These are phyloP conservation scores for Neostethus bicornis DNA, from an alignment of 2,797 vertebrate species.

Conservation along the genomic window DNA sequence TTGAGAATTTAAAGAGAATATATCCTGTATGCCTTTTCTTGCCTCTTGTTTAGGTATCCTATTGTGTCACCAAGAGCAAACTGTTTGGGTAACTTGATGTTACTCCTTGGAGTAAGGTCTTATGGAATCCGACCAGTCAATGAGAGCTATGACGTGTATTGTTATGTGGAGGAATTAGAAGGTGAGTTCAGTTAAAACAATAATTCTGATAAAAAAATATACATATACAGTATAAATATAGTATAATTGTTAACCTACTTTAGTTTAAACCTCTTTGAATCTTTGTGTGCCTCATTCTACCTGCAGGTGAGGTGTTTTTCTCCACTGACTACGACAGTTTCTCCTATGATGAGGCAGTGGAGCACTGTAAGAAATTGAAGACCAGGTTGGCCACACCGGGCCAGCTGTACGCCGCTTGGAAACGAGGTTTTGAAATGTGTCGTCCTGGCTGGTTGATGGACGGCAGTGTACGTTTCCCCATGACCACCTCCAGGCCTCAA, in stretches of 20 bases:
- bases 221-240: no score
- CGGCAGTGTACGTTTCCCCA: conserved; percentile 91
- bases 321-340: conserved; percentile 85
- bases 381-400: conserved; percentile 88
- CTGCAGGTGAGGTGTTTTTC: conserved; percentile 90
- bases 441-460: conserved; percentile 91
- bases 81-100: conserved; percentile 86
- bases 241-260: no score
- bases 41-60: conserved; percentile 85
- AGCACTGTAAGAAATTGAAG: conserved; percentile 85
- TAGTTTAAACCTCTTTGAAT: conserved; percentile 4
- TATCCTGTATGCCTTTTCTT: not conserved
- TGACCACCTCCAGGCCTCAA: conserved; percentile 81
- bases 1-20: not conserved
- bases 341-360: conserved; percentile 87
- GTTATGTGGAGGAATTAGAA: conserved; percentile 85
- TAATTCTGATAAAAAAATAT: no score
- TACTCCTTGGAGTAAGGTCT: conserved; percentile 84
- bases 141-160: conserved; percentile 91
- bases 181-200: no score
- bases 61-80: conserved; percentile 87
- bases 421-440: conserved; percentile 89
- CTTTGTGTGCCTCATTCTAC: not conserved
- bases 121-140: conserved; percentile 85
- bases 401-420: conserved; percentile 92